A percentile compares a stretch with the other conserved stretches of the same genome.
These are phyloP conservation scores for Thalassoma bifasciatum DNA, from an alignment of 2,113 vertebrate species.

Conservation along the genomic window DNA sequence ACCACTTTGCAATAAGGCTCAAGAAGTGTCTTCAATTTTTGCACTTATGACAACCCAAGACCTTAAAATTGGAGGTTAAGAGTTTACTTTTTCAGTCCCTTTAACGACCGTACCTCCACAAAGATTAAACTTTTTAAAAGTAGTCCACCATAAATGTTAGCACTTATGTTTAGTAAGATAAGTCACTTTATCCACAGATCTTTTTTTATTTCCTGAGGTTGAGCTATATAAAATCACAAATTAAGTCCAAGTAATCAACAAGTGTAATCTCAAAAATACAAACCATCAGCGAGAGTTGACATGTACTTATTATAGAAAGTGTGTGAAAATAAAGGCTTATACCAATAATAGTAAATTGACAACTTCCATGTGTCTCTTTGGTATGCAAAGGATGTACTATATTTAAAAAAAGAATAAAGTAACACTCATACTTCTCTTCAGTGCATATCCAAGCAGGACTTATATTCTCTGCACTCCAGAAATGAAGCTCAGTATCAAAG, in stretches of 20 bases:
- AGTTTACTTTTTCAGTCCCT: too few species aligned
- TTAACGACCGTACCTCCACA: too few species aligned
- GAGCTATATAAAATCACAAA: neutral
- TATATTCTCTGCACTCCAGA: conserved; percentile 48
- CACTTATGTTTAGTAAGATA: neutral
- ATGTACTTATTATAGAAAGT: conserved; percentile 43
- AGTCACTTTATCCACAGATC: neutral
- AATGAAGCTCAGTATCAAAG: conserved; percentile 73
- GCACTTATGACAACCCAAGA: too few species aligned
- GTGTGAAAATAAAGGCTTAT: conserved; percentile 31
- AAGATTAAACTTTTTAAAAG: too few species aligned
- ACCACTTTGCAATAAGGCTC: too few species aligned
- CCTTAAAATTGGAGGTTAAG: too few species aligned
- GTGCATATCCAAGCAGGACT: conserved; percentile 55
- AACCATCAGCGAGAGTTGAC: conserved; percentile 30
- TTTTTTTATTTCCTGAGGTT: neutral
- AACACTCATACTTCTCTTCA: conserved; percentile 45
- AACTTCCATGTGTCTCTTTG: conserved; percentile 65
- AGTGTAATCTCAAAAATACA: conserved; percentile 36
- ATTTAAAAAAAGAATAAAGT: conserved; percentile 64
- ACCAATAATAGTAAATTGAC: conserved; percentile 70
- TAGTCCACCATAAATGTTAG: neutral
- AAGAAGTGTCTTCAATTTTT: too few species aligned
- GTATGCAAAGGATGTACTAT: conserved; percentile 74
- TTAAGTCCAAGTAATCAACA: conserved; percentile 17